Conservation (phyloP, 2,888 invertebrate genomes). For the Calameuta pallipes region DNA sequence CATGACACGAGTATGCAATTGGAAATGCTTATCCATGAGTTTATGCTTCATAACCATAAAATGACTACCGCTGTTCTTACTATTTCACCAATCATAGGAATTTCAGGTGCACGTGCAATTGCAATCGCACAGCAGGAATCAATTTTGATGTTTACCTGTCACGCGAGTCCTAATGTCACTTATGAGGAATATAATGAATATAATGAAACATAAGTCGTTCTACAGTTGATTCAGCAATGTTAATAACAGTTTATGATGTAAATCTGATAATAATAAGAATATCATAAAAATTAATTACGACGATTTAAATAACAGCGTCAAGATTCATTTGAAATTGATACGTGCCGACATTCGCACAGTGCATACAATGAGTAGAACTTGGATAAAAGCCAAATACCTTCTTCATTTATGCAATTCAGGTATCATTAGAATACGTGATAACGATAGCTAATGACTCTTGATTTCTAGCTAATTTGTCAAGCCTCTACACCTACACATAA, state of each 20-base stretch:
- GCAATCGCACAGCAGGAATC: background rate
- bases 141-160: slow-evolving; percentile 25
- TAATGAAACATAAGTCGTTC: slow-evolving; percentile 20
- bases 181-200: slow-evolving; percentile 35
- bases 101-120: background rate
- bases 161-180: slow-evolving; percentile 34
- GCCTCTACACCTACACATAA: background rate
- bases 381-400: background rate
- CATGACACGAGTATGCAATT: background rate
- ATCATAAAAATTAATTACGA: background rate
- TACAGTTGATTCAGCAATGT: background rate
- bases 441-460: background rate
- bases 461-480: background rate
- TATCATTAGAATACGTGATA: background rate
- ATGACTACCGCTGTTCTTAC: background rate
- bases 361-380: background rate
- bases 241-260: background rate
- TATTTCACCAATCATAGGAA: background rate
- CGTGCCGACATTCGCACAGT: background rate
- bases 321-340: background rate
- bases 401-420: background rate
- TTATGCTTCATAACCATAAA: background rate
- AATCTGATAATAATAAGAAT: background rate
- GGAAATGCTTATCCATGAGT: background rate
- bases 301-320: background rate